Percentiles rank a stretch among this genome's conserved stretches.
These are phyloP conservation scores for Thelaira solivaga DNA, from an alignment of 2,888 invertebrate species.

Conservation along the genomic window DNA sequence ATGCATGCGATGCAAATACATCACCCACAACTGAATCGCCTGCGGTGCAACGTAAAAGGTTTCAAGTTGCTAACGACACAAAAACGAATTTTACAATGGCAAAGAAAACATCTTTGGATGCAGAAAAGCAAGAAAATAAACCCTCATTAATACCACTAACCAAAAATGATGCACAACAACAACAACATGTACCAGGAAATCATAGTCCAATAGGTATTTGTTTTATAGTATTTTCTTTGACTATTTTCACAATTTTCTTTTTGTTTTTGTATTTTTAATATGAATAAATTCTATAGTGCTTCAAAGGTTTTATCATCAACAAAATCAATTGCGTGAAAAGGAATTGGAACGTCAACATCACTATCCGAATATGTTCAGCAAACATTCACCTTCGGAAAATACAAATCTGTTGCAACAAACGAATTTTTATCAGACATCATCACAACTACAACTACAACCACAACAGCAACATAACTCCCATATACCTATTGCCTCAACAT, in stretches of 20 bases:
- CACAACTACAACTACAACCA: slow-evolving; percentile 31
- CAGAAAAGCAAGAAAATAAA: slow-evolving; percentile 46
- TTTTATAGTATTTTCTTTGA: neutral
- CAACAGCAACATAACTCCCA: slow-evolving; percentile 62
- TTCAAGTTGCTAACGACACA: slow-evolving; percentile 62
- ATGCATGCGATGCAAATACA: slow-evolving; percentile 55
- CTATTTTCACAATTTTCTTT: too few relatives aligned
- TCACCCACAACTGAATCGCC: slow-evolving; percentile 55
- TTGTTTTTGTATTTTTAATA: neutral
- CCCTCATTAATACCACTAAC: slow-evolving; percentile 65
- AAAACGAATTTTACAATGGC: slow-evolving; percentile 29
- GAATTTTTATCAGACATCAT: slow-evolving; percentile 47
- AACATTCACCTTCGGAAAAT: slow-evolving; percentile 52
- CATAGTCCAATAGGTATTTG: slow-evolving; percentile 83
- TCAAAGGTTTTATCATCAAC: slow-evolving; percentile 87
- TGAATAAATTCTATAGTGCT: slow-evolving; percentile 78
- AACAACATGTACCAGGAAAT: slow-evolving; percentile 80
- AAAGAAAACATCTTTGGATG: slow-evolving; percentile 32
- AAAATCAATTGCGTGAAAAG: slow-evolving; percentile 83
- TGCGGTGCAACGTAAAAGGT: slow-evolving; percentile 66
- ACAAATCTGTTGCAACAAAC: slow-evolving; percentile 53
- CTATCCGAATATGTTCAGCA: slow-evolving; percentile 39
- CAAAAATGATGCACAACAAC: slow-evolving; percentile 63
- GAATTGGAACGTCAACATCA: slow-evolving; percentile 72
- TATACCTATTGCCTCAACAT: slow-evolving; percentile 65